Conservation (phyloP, 2,888 invertebrate genomes). For the Macropis europaea region DNA sequence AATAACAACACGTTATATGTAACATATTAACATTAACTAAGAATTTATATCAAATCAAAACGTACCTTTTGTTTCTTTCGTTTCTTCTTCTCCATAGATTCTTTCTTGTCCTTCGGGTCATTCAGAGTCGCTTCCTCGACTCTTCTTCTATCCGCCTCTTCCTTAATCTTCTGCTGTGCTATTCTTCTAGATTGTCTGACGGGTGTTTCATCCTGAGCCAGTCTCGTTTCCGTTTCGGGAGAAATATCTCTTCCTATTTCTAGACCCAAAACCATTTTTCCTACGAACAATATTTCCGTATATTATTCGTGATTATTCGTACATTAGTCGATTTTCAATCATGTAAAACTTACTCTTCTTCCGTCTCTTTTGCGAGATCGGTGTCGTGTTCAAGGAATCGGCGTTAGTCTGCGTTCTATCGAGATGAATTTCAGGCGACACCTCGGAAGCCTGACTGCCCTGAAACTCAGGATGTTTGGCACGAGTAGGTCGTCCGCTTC, state of each 20-base stretch:
- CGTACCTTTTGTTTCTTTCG: constrained; percentile 73
- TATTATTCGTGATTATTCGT: too few species aligned
- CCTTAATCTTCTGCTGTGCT: constrained; percentile 92
- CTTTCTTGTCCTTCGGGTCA: constrained; percentile 85
- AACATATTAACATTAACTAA: background rate
- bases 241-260: constrained; percentile 79
- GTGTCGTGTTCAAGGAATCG: constrained; percentile 38
- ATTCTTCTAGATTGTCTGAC: constrained; percentile 92
- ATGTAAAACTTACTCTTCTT: constrained; percentile 65
- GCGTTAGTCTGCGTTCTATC: constrained; percentile 34
- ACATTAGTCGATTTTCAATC: background rate
- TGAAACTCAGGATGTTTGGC: constrained; percentile 52
- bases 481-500: constrained; percentile 41
- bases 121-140: constrained; percentile 87
- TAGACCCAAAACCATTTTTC: constrained; percentile 80
- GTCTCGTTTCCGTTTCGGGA: constrained; percentile 42
- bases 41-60: background rate
- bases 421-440: constrained; percentile 35
- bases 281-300: constrained; percentile 55
- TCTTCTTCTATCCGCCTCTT: constrained; percentile 89
- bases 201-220: constrained; percentile 79
- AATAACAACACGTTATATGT: background rate
- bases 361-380: constrained; percentile 63
- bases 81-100: too few species aligned
- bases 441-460: constrained; percentile 30